A percentile compares a stretch with the other conserved stretches of the same genome.
Evolutionary conservation across 30 jellyfish, hydroid and myxozoan genomes (phyloP).

Genomic region (Pseudorhiza aurosa): DNA sequence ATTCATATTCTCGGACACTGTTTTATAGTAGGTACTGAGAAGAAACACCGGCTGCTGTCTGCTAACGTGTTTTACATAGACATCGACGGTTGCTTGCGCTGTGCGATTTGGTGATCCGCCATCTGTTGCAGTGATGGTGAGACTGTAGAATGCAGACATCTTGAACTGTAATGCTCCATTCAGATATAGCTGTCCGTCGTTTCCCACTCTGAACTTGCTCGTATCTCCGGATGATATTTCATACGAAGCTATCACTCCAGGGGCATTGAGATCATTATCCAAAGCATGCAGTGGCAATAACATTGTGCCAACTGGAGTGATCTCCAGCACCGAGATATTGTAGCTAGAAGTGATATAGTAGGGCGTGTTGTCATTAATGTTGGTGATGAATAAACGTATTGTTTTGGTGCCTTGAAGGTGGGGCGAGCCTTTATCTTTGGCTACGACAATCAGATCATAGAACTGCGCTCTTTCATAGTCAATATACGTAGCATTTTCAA

Average conservation of each 20-base stretch:
- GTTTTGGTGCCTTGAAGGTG: conserved; percentile 53
- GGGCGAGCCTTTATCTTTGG: conserved; percentile 85
- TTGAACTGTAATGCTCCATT: conserved; percentile 34
- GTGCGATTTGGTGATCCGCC: conserved; percentile 55
- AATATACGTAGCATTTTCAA: conserved; percentile 29
- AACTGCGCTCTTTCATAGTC: conserved; percentile 81
- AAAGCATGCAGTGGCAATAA: conserved; percentile 65
- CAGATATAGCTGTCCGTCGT: conserved; percentile 52
- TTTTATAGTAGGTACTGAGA: conserved; percentile 41
- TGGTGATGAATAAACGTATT: conserved; percentile 40
- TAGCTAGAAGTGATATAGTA: conserved; percentile 22
- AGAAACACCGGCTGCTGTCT: conserved; percentile 81
- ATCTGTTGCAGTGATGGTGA: conserved; percentile 76
- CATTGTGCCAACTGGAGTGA: conserved; percentile 60
- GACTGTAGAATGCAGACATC: conserved; percentile 19
- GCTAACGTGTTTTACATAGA: conserved; percentile 65
- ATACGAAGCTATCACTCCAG: conserved; percentile 65
- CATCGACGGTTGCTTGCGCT: conserved; percentile 60
- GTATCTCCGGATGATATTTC: conserved; percentile 66
- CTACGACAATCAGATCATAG: conserved; percentile 65
- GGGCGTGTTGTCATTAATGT: conserved; percentile 87
- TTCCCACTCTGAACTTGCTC: conserved; percentile 70
- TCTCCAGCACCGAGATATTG: conserved; percentile 73
- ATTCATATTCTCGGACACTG: conserved; percentile 58
- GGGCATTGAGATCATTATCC: conserved; percentile 76